Evolutionary conservation across 2,113 vertebrate genomes (phyloP), one percentile per base, ranked within the genome.

Genomic region (Bagarius yarrelli): DNA sequence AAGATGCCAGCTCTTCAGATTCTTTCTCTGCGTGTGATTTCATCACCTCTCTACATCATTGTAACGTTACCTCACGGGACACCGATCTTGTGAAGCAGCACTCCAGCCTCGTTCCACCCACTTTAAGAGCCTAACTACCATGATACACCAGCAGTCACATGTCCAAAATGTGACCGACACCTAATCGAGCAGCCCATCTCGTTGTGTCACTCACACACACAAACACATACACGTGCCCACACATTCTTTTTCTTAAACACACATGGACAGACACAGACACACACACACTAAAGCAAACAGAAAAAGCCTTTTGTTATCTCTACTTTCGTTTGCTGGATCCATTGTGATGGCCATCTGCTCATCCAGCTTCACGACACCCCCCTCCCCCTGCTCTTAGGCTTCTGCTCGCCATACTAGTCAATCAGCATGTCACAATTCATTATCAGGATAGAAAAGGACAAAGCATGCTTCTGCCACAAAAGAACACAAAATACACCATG

Each of bases 341-440:
- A 59, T 79, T 78, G 53, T 78, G 47, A 79, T 60, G 72, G 52
- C 85, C 85, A 86, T 86, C 85, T 86, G 83, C 71, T 77, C 76
- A 77, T 64, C 80, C 79, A 70, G 57, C 76, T 32, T 57, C 82
- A 73, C 75, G 64, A 44, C 14, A 1, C 44, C 44, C 44, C 44
- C 9, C 1, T 47, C 9, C 30, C 70, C 82, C 59, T 76, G 80
- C 69, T 82, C 64, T 73, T 76, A n/a, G 34, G 76, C 52, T 76
- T 79, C 74, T 18, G 15, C 59, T 56, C 36, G 32, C 70, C 72
- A 71, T n/a, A 19, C 50, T 66, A 63, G 77, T 86, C 79, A 77
- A 79, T 84, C 82, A 86, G 83, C 66, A 71, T 80, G 82, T 81
- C 80, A 80, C 57, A 32, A 40, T 23, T 86, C 82, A 82, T 25